Base-by-base conservation (phyloP, 2,888 invertebrate species). In the Netelia virgata region DNA sequence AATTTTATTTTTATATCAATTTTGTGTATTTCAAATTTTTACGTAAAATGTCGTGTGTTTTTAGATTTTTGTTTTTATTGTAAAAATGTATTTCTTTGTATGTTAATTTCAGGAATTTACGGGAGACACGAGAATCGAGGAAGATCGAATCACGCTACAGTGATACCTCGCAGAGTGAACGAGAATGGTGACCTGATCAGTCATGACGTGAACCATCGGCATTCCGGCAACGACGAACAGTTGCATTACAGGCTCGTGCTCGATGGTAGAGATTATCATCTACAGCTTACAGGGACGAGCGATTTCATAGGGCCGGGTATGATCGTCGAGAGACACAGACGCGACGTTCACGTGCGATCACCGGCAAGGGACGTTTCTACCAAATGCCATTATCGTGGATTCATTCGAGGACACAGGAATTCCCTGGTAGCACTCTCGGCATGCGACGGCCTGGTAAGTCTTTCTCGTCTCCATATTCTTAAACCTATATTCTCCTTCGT, bases 401-500 rank as follows among this genome's bases (percentile, higher is more conserved):
- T 95, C 88, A 95, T 98, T 84, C 94, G 96, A 76, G 97, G 96
- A 64, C 96, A 97, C 87, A 94, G 95, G 6, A 94, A 94, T 78
- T 97, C 97, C 53, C 95, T 94, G 86, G 96, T 97, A 72, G 97
- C 97, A 18, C 92, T 98, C 79, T 97, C 97, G 14, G 96, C 97
- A 18, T 98, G 98, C 92, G 95, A 97, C 92, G 98, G 98, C 91
- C 94, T 98, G 95, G 98, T 98, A 94, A 96, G 97, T 94, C 76
- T 78, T 57, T 55, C 28, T 14, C 63, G 68, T 9, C 66, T 61
- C 1, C 20, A 14, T 0, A 61, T 9, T 9, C 11, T 0, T n/a
- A n/a, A 47, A 14, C 3, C 10, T 16, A n/a, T 9, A n/a, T 14
- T 9, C 6, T 55, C 3, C 6, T 55, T 55, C 2, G 8, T 57